Evolutionary conservation across 2,888 invertebrate species (phyloP), one percentile per base, ranked within the genome.

Genomic region (Tridacna gigas): DNA sequence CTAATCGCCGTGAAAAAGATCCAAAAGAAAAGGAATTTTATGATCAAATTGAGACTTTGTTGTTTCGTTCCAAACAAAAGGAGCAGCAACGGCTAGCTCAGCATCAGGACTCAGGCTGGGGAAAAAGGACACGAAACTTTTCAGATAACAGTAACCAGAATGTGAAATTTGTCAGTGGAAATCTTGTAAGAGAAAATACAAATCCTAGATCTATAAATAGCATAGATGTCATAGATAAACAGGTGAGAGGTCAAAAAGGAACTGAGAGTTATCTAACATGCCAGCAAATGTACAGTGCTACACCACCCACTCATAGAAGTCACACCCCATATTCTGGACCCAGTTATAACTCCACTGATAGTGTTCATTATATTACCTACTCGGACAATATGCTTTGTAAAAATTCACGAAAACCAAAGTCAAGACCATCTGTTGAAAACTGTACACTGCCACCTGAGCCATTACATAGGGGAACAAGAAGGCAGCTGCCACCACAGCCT

Each of bases 371-470:
- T 78, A 77, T 88, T 3, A 88, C 88, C 20, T 88, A 88, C 74
- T 85, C 83, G 9, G 88, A 88, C 79, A 88, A 80, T 48, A 88
- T 88, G 88, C 60, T 85, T 28, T 76, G 76, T 74, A 79, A 79
- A 20, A 61, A 63, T 20, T 26, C 74, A 18, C 74, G 65, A 22
- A 80, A 79, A 74, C 86, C 85, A 7, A 88, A 84, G 63, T 86
- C 88, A 4, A 78, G 90, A 13, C 77, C 84, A 11, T 88, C 89
- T 7, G 88, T 86, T 12, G 84, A 88, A 61, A 82, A 84, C 26
- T 78, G 83, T 71, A 83, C 86, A 76, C 82, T 90, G 28, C 90
- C 90, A n/a, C 82, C 89, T 13, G 82, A 86, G 47, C 88, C 88
- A 4, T 13, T 88, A 25, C 88, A 84, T 22, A 77, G 89, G 20